These are phyloP conservation scores for Pachydiplax longipennis DNA, from an alignment of 2,888 invertebrate species.

Conservation along the genomic window DNA sequence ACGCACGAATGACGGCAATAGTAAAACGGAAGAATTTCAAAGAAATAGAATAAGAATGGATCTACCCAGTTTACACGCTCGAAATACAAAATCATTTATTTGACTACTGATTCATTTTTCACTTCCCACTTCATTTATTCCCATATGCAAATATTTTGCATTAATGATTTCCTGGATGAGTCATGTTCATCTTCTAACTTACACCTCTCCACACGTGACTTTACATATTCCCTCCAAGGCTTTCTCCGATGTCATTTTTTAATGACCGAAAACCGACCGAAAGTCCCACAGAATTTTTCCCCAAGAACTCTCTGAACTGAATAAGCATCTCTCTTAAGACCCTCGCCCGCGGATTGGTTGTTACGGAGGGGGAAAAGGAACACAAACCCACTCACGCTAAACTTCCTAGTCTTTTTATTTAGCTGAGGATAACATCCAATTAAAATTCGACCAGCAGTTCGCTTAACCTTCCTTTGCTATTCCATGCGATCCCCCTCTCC, in stretches of 20 bases:
- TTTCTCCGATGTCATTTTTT: not conserved
- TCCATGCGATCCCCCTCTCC: not conserved
- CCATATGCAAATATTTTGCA: too few species aligned
- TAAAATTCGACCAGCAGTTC: slow-evolving; percentile 29
- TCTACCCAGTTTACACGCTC: too few species aligned
- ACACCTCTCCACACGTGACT: not conserved
- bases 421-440: slow-evolving; percentile 35
- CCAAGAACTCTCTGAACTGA: slow-evolving; percentile 19
- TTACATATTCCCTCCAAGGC: not conserved
- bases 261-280: slow-evolving; percentile 35
- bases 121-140: too few species aligned
- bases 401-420: not conserved
- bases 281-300: not conserved
- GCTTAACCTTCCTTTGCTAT: not conserved
- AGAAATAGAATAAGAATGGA: too few species aligned
- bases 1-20: too few species aligned
- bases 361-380: not conserved
- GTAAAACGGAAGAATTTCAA: too few species aligned
- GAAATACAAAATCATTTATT: too few species aligned
- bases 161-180: too few species aligned
- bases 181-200: not conserved
- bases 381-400: not conserved
- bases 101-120: too few species aligned
- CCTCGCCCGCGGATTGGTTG: not conserved
- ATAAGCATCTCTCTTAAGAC: slow-evolving; percentile 37